Conservation (phyloP, 2,888 invertebrate species). For the Ligdia adustata region DNA sequence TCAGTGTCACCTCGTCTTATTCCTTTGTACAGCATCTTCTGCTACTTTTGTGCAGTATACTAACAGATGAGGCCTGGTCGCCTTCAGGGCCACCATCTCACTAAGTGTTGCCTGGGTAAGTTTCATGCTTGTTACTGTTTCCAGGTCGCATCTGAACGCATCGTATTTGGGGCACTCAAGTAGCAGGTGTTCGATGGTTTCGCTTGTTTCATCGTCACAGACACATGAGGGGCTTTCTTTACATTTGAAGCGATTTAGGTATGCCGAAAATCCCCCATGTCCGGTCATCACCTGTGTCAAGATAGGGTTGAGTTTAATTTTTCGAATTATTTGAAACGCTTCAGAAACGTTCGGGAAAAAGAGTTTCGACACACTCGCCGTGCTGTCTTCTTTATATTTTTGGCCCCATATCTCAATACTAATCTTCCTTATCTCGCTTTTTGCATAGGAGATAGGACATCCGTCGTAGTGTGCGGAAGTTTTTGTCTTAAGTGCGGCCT, state of each 20-base stretch:
- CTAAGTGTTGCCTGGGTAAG: too few relatives aligned
- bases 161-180: constrained; percentile 1
- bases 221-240: too few relatives aligned
- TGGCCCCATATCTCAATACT: background rate
- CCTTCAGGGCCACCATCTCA: too few relatives aligned
- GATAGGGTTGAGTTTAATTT: too few relatives aligned
- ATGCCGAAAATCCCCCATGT: background rate
- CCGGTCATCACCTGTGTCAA: too few relatives aligned
- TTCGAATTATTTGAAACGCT: background rate
- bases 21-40: too few relatives aligned
- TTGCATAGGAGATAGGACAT: background rate
- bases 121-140: too few relatives aligned
- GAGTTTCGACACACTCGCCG: background rate
- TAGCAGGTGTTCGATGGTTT: background rate
- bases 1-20: too few relatives aligned
- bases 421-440: background rate
- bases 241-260: background rate
- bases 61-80: too few relatives aligned
- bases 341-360: background rate
- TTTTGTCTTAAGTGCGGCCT: background rate
- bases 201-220: background rate
- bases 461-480: background rate
- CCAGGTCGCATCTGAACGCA: too few relatives aligned
- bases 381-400: background rate
- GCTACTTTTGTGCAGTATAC: too few relatives aligned